Evolutionary conservation across 1,140 invertebrate species (phyloP).

Genomic region (Drosophila nigromelanica): DNA sequence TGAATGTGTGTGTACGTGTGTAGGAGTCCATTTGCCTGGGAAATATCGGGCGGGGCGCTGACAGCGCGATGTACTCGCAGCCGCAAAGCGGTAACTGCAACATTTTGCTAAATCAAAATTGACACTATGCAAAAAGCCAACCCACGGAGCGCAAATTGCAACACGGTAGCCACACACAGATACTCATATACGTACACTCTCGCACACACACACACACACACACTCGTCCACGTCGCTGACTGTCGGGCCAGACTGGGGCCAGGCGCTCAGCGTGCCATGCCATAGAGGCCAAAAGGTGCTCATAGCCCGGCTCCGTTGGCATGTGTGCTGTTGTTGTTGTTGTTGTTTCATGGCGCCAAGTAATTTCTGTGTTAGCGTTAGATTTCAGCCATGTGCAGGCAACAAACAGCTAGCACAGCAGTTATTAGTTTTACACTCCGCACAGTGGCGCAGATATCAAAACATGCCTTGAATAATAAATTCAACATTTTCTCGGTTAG

Average conservation of each 20-base stretch:
- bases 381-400: slow-evolving; percentile 75
- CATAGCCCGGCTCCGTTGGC: slow-evolving; percentile 34
- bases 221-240: slow-evolving; percentile 16
- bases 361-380: slow-evolving; percentile 68
- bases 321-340: slow-evolving; percentile 20
- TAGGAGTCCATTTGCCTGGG: slow-evolving; percentile 54
- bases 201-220: slow-evolving; percentile 6
- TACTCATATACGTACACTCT: slow-evolving; percentile 19
- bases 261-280: slow-evolving; percentile 73
- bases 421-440: slow-evolving; percentile 60
- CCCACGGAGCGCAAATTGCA: slow-evolving; percentile 66
- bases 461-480: not conserved
- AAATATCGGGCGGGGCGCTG: slow-evolving; percentile 69
- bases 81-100: slow-evolving; percentile 45
- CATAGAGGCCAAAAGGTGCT: slow-evolving; percentile 75
- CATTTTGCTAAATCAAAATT: slow-evolving; percentile 78
- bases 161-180: slow-evolving; percentile 63
- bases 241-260: slow-evolving; percentile 62
- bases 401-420: slow-evolving; percentile 51
- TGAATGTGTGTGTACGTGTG: slow-evolving; percentile 14
- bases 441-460: slow-evolving; percentile 44
- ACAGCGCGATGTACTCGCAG: slow-evolving; percentile 25
- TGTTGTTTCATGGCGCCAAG: slow-evolving; percentile 68
- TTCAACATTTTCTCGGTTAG: too few relatives aligned
- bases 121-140: slow-evolving; percentile 78